phyloP scores from a whole-genome alignment of 2,113 vertebrate genomes.

The Microcebus tavaratra region DNA sequence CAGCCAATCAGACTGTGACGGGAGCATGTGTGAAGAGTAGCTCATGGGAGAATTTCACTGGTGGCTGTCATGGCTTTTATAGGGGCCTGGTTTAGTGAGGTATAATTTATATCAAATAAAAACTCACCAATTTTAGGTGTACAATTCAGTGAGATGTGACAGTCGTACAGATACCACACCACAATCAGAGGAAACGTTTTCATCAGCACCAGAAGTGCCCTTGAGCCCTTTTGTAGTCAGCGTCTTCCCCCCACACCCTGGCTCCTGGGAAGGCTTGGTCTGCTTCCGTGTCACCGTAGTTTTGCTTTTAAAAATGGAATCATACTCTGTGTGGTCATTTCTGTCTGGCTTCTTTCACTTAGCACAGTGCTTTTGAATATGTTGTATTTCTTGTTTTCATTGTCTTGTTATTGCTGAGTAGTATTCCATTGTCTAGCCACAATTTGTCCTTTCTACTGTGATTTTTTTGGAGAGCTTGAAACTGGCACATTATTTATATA shows the following conservation, averaged over 20 bases:
- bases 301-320: neutral
- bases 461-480: neutral
- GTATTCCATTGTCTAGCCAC: neutral
- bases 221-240: neutral
- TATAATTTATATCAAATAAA: neutral
- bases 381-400: neutral
- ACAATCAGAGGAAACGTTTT: neutral
- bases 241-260: neutral
- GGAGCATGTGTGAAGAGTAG: neutral
- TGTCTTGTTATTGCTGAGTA: neutral
- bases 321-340: neutral
- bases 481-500: neutral
- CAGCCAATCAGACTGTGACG: neutral
- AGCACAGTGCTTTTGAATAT: neutral
- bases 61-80: neutral
- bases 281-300: neutral
- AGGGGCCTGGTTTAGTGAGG: neutral
- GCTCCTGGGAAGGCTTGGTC: neutral
- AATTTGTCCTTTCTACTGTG: neutral
- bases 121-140: neutral
- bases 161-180: neutral
- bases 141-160: neutral
- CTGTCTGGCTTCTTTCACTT: neutral
- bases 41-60: neutral
- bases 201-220: neutral